Evolutionary conservation across 2,113 vertebrate species (phyloP), one percentile per base, ranked within the genome.

Genomic region (Hippocampus abdominalis): DNA sequence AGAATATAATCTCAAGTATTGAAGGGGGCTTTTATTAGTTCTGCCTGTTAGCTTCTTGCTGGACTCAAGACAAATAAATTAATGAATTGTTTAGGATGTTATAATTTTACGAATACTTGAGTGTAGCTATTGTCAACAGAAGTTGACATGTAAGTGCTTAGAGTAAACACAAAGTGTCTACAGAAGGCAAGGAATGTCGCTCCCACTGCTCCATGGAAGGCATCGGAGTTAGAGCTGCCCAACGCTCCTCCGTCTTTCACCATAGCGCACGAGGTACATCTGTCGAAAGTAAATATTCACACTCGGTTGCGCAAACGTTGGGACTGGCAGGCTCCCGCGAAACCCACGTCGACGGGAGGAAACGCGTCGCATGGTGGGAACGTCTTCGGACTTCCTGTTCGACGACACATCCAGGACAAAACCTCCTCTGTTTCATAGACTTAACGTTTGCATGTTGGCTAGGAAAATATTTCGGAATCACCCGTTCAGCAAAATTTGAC

Each of bases 271-370:
- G 65, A 46, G 67, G 23, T 20, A 40, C 70, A 61, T 76, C 59
- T 51, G 64, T 89, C 78, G 67, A 76, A 81, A 46, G 63, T 87
- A 87, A 90, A 91, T 81, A 76, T 90, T 91, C 84, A 84, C 84
- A 88, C 71, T 81, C 40, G 16, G n/a, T 68, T 77, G 85, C 80
- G 71, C 64, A 78, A 73, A 81, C 21, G 67, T 68, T 81, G 62
- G 73, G 74, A 85, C 77, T 78, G 73, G 81, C 44, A 66, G 61
- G 70, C 67, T 60, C n/a, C 46, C 20, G 51, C 76, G 59, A 66
- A 68, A 64, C 69, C 79, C 59, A 78, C 69, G 66, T 76, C 54
- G 64, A 72, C 39, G 44, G 66, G 49, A 15, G 66, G 32, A 56
- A 21, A 79, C 32, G 18, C n/a, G 46, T 36, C 69, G 84, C 73